Percentiles rank a stretch among this genome's conserved stretches.
These are phyloP conservation scores for Buathra laborator DNA, from an alignment of 2,888 invertebrate species.

Conservation along the genomic window DNA sequence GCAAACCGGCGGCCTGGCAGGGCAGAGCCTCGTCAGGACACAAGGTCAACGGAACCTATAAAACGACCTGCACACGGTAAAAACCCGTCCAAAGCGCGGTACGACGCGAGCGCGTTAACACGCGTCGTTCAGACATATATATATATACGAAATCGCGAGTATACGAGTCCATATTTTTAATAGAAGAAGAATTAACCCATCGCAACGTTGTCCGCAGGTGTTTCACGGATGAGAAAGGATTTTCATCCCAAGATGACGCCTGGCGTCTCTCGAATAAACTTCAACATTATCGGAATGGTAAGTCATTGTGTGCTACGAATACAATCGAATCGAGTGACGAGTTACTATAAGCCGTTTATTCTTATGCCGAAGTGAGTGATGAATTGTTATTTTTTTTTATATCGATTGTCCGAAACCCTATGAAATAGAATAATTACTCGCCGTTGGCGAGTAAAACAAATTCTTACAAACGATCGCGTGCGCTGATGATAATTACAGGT, in stretches of 20 bases:
- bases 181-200: background rate
- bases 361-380: slow-evolving; percentile 6
- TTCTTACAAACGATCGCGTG: background rate
- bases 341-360: background rate
- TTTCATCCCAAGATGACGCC: slow-evolving; percentile 25
- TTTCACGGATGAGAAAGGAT: slow-evolving; percentile 14
- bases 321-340: slow-evolving; percentile 21
- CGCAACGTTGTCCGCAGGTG: slow-evolving; percentile 1
- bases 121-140: slow-evolving; percentile 36
- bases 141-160: slow-evolving; percentile 16
- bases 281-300: slow-evolving; percentile 61
- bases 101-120: slow-evolving; percentile 74
- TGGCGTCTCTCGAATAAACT: slow-evolving; percentile 33
- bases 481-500: slow-evolving; percentile 14
- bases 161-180: background rate
- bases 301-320: slow-evolving; percentile 28
- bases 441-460: background rate
- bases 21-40: slow-evolving; percentile 73
- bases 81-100: slow-evolving; percentile 77
- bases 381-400: background rate
- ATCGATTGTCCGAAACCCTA: background rate
- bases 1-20: slow-evolving; percentile 59
- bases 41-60: slow-evolving; percentile 82
- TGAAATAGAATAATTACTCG: too few relatives aligned
- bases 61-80: slow-evolving; percentile 77